phyloP scores from a whole-genome alignment of 2,113 vertebrate species.

The Erythrocebus patas region DNA sequence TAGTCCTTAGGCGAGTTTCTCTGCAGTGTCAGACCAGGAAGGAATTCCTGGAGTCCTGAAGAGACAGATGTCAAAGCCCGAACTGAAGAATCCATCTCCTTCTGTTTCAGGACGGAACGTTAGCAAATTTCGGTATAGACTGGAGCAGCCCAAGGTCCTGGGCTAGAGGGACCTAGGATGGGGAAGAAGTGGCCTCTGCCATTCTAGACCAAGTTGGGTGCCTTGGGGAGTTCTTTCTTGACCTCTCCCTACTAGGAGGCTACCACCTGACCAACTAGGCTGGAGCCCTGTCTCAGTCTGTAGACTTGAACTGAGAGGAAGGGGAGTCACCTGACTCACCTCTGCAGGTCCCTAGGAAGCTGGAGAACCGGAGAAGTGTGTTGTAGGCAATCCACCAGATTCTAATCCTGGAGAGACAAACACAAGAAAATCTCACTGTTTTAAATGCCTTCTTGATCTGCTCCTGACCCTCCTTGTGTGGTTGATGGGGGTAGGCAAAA shows the following conservation, averaged over 20 bases:
- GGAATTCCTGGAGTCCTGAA: constrained; percentile 17
- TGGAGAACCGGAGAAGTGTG: neutral
- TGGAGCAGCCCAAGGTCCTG: neutral
- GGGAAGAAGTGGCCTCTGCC: neutral
- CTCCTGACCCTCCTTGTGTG: neutral
- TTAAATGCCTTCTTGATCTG: neutral
- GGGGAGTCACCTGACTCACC: neutral
- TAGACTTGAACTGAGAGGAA: neutral
- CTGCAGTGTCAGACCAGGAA: neutral
- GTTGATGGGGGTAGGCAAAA: neutral
- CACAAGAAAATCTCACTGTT: neutral
- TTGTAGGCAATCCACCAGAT: neutral
- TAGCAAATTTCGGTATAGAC: neutral
- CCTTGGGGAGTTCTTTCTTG: neutral
- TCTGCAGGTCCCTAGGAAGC: neutral
- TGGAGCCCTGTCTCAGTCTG: neutral
- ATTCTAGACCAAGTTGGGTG: neutral
- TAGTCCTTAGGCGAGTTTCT: neutral
- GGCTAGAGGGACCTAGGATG: neutral
- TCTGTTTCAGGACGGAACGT: neutral
- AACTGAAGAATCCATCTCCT: neutral
- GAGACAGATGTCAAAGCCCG: neutral
- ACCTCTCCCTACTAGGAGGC: neutral
- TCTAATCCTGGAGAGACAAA: neutral
- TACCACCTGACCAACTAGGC: neutral